A percentile compares a stretch with the other conserved stretches of the same genome.
These are phyloP conservation scores for Drosophila leontia DNA, from an alignment of 1,140 invertebrate species.

Conservation along the genomic window DNA sequence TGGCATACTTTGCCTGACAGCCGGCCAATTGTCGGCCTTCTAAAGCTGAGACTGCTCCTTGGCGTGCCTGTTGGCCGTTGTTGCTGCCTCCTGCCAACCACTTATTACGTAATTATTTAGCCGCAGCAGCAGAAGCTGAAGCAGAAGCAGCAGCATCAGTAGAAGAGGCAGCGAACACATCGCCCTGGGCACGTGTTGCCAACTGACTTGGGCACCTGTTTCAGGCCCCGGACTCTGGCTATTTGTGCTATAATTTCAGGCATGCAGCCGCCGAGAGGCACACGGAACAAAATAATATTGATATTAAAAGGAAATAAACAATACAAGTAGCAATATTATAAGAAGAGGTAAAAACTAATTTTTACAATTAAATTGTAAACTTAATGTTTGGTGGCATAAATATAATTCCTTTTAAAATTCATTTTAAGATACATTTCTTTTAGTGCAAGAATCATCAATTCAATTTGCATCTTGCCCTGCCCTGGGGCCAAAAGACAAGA, in stretches of 20 bases:
- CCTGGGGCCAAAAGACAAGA: slow-evolving; percentile 21
- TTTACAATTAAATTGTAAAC: not conserved
- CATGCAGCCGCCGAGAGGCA: slow-evolving; percentile 52
- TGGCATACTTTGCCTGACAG: slow-evolving; percentile 76
- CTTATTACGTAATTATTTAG: slow-evolving; percentile 84
- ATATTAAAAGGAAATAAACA: not conserved
- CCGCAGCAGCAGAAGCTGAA: slow-evolving; percentile 28
- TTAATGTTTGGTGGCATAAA: too few relatives aligned
- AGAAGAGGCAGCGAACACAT: slow-evolving; percentile 35
- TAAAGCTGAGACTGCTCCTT: slow-evolving; percentile 22
- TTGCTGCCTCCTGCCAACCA: slow-evolving; percentile 70
- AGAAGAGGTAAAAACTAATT: not conserved
- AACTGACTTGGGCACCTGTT: slow-evolving; percentile 75
- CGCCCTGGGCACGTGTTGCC: slow-evolving; percentile 79
- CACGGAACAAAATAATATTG: slow-evolving; percentile 1
- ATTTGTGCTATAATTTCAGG: slow-evolving; percentile 81
- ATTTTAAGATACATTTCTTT: not conserved
- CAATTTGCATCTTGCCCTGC: slow-evolving; percentile 70
- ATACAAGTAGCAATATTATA: not conserved
- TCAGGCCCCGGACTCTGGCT: slow-evolving; percentile 51
- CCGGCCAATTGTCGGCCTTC: slow-evolving; percentile 47
- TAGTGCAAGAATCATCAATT: slow-evolving; percentile 63
- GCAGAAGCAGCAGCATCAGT: slow-evolving; percentile 23
- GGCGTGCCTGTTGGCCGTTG: slow-evolving; percentile 22
- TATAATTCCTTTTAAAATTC: not conserved